Evolutionary conservation across 2,888 invertebrate species (phyloP).

Genomic region (Drosophila seclusa): DNA sequence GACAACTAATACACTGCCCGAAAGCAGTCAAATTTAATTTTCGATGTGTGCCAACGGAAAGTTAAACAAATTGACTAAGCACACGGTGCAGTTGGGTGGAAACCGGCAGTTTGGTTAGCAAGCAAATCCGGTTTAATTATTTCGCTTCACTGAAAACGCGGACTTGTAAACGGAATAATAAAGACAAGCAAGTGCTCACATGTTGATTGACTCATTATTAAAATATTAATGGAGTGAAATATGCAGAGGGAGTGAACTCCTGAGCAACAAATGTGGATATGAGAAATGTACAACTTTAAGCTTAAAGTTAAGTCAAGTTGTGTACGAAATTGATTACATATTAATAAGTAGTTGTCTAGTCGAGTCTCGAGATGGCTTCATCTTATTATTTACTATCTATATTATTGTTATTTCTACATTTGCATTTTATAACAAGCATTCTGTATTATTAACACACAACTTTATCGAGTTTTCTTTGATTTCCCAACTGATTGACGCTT

Average conservation of each 20-base stretch:
- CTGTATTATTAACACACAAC: not conserved
- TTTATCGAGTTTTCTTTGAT: not conserved
- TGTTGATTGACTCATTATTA: constrained; percentile 26
- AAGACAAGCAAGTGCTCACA: constrained; percentile 10
- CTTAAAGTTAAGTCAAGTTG: not conserved
- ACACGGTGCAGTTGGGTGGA: not conserved
- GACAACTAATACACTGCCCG: constrained; percentile 52
- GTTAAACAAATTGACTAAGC: constrained; percentile 14
- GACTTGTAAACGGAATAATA: constrained; percentile 22
- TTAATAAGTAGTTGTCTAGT: not conserved
- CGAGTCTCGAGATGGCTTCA: not conserved
- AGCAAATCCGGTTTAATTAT: constrained; percentile 46
- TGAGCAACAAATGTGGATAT: not conserved
- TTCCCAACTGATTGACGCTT: constrained; percentile 15
- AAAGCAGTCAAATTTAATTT: constrained; percentile 12
- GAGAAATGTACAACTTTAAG: not conserved
- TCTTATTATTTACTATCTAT: not conserved
- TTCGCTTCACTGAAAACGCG: constrained; percentile 19
- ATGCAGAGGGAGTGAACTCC: not conserved
- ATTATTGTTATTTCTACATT: not conserved
- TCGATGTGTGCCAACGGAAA: constrained; percentile 11
- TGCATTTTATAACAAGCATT: not conserved
- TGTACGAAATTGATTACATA: not conserved
- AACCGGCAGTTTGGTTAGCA: not conserved
- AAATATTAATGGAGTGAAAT: constrained; percentile 17